Conservation (phyloP, 1,140 invertebrate genomes). For the Aphelinus atriplicis region DNA sequence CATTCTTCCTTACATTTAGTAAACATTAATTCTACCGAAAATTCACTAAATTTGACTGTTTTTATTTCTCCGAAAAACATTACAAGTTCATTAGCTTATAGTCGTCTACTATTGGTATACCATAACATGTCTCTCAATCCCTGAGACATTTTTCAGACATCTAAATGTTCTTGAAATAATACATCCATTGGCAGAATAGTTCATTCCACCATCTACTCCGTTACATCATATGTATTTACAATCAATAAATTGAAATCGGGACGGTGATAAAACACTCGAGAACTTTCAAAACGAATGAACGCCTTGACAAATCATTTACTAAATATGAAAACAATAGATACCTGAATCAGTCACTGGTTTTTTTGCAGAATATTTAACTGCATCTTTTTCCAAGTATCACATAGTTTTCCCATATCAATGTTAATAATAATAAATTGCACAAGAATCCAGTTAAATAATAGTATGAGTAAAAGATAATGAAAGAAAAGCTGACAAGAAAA, state of each 20-base stretch:
- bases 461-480: not conserved
- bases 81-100: conserved; percentile 44
- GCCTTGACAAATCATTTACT: not conserved
- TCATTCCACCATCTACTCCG: conserved; percentile 25
- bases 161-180: conserved; percentile 36
- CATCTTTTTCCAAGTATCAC: not conserved
- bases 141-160: conserved; percentile 36
- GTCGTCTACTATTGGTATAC: conserved; percentile 46
- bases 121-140: conserved; percentile 26
- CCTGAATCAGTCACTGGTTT: not conserved
- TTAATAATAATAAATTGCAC: conserved; percentile 3
- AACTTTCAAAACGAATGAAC: conserved; percentile 33
- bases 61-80: conserved; percentile 45
- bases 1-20: conserved; percentile 51
- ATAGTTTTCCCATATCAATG: conserved; percentile 1
- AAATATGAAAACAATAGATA: not conserved
- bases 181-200: conserved; percentile 31
- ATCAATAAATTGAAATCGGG: conserved; percentile 37
- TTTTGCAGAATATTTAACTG: not conserved
- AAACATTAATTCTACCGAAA: conserved; percentile 54
- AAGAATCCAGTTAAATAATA: conserved; percentile 1
- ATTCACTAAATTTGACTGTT: conserved; percentile 36
- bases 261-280: conserved; percentile 39
- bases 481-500: conserved; percentile 32
- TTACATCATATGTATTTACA: conserved; percentile 39